phyloP scores from a whole-genome alignment of 2,113 vertebrate genomes.

The Rafetus swinhoei region DNA sequence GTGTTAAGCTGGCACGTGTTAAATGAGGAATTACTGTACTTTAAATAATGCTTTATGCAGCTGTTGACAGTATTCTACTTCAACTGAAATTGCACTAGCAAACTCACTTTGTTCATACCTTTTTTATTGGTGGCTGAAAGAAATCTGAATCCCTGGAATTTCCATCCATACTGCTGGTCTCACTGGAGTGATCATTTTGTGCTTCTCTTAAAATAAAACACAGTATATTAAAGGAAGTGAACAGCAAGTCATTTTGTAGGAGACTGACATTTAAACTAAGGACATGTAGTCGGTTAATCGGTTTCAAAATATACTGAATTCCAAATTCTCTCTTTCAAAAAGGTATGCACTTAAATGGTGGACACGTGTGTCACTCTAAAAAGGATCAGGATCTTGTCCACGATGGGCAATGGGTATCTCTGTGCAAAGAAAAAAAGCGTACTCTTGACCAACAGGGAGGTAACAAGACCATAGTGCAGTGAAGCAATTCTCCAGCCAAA shows the following conservation, averaged over 20 bases:
- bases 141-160: conserved; percentile 94
- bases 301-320: conserved; percentile 7
- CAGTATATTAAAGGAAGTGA: conserved; percentile 15
- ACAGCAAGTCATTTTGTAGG: conserved; percentile 60
- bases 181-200: conserved; percentile 88
- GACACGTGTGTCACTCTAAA: not conserved
- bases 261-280: conserved; percentile 51
- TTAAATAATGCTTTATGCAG: not conserved
- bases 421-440: not conserved
- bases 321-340: not conserved
- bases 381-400: not conserved
- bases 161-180: conserved; percentile 92
- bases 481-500: not conserved
- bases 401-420: not conserved
- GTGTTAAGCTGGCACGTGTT: too few species aligned
- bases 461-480: not conserved
- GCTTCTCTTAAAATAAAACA: conserved; percentile 85
- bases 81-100: conserved; percentile 7
- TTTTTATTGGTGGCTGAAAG: conserved; percentile 95
- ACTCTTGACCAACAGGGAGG: not conserved
- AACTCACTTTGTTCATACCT: conserved; percentile 79
- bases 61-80: not conserved
- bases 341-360: not conserved
- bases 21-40: too few species aligned
- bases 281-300: conserved; percentile 31